Percentiles rank a stretch among this genome's conserved stretches.
Evolutionary conservation across 2,113 vertebrate species (phyloP).

Genomic region (Larimichthys polyactis): DNA sequence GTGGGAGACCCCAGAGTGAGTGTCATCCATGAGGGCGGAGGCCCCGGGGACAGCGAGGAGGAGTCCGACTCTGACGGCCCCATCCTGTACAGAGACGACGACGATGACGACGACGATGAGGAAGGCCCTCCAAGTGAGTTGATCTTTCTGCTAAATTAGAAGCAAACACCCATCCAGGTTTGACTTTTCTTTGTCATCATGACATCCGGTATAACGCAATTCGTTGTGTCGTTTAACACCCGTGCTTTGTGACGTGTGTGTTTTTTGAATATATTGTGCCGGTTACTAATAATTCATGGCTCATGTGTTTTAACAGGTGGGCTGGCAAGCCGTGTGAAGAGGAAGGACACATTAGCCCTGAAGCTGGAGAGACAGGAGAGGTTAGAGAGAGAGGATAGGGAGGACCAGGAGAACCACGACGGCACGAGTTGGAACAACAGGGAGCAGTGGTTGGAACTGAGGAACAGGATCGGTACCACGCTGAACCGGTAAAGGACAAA

Average conservation of each 20-base stretch:
- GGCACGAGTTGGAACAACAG: slow-evolving; percentile 87
- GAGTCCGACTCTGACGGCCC: slow-evolving; percentile 94
- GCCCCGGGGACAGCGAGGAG: slow-evolving; percentile 80
- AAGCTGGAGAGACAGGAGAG: slow-evolving; percentile 89
- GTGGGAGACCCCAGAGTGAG: slow-evolving; percentile 85
- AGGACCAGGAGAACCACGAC: slow-evolving; percentile 75
- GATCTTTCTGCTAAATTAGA: not conserved
- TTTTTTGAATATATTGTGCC: no score
- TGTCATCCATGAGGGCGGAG: slow-evolving; percentile 82
- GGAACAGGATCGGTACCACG: slow-evolving; percentile 89
- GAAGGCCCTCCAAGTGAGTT: slow-evolving; percentile 80
- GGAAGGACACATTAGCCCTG: slow-evolving; percentile 94
- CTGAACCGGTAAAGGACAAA: slow-evolving; percentile 87
- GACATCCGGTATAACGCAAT: no score
- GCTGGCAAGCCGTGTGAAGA: slow-evolving; percentile 91
- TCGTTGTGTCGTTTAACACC: no score
- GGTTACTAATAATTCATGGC: not conserved
- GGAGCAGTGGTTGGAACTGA: slow-evolving; percentile 93
- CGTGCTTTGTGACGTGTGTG: not conserved
- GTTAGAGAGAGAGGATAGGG: slow-evolving; percentile 52
- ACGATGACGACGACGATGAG: slow-evolving; percentile 87
- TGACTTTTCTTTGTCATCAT: not conserved
- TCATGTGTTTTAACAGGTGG: slow-evolving; percentile 79
- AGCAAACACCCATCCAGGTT: not conserved
- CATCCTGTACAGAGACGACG: slow-evolving; percentile 89